phyloP scores from a whole-genome alignment of 2,797 vertebrate species.

The Eulemur mongoz region DNA sequence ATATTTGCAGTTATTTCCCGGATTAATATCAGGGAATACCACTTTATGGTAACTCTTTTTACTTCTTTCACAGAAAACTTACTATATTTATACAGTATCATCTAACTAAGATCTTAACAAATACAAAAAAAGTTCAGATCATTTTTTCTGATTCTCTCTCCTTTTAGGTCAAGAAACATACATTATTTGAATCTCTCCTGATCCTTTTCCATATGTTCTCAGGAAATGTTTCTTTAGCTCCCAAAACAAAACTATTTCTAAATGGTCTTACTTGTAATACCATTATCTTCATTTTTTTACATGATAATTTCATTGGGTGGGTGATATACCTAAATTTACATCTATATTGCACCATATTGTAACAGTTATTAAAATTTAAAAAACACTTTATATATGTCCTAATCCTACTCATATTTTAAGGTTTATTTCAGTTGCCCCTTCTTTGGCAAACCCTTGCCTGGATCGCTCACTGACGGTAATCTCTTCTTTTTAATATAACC shows the following conservation, averaged over 20 bases:
- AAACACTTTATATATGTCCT: background rate
- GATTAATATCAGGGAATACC: background rate
- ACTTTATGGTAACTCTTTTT: background rate
- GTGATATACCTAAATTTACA: constrained; percentile 27
- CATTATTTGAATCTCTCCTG: background rate
- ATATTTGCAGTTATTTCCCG: background rate
- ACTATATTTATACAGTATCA: background rate
- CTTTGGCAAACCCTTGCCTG: background rate
- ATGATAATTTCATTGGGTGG: background rate
- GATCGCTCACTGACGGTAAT: background rate
- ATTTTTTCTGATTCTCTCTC: background rate
- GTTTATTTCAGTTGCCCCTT: constrained; percentile 5
- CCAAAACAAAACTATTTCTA: background rate
- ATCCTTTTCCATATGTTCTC: background rate
- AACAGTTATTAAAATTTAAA: background rate
- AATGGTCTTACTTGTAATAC: background rate
- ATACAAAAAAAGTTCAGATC: background rate
- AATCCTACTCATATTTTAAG: background rate
- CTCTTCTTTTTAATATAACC: constrained; percentile 7
- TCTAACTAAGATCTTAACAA: background rate
- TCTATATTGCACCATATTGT: background rate
- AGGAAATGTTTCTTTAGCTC: background rate
- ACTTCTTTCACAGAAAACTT: background rate
- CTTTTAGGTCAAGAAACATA: background rate
- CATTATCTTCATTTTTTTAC: background rate